Evolutionary conservation across 1,140 invertebrate genomes (phyloP).

Genomic region (Drosophila fuyamai): DNA sequence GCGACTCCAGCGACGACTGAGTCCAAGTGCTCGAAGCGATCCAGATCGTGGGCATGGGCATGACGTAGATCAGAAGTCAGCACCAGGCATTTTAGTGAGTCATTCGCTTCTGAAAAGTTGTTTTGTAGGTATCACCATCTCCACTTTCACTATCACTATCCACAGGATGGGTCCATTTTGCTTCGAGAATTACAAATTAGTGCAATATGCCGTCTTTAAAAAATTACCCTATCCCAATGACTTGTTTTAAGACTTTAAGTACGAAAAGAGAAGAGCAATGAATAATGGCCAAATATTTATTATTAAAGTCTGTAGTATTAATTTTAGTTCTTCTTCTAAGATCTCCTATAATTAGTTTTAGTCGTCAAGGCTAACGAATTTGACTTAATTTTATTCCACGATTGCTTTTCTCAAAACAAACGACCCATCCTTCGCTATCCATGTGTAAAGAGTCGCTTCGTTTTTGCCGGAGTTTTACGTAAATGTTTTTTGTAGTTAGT

Average conservation of each 20-base stretch:
- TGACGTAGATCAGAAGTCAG: constrained; percentile 41
- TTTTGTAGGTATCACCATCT: constrained; percentile 37
- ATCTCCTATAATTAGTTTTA: not conserved
- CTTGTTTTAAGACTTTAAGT: too few relatives aligned
- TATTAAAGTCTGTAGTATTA: not conserved
- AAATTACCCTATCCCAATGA: not conserved
- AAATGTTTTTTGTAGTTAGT: constrained; percentile 46
- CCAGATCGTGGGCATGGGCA: constrained; percentile 65
- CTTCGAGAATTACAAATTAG: not conserved
- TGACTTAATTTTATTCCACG: too few relatives aligned
- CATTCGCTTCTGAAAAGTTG: constrained; percentile 37
- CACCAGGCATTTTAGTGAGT: constrained; percentile 27
- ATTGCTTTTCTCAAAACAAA: not conserved
- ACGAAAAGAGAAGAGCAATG: too few relatives aligned
- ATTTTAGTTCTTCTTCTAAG: not conserved
- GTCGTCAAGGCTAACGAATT: too few relatives aligned
- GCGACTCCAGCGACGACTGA: constrained; percentile 83
- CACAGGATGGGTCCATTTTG: constrained; percentile 11
- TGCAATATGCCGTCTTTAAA: not conserved
- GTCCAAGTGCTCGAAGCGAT: constrained; percentile 49
- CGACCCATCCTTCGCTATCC: constrained; percentile 10
- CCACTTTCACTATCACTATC: not conserved
- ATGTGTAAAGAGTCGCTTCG: constrained; percentile 41
- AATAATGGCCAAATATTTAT: not conserved
- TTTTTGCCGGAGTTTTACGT: constrained; percentile 30